Base-by-base conservation (phyloP, 2,113 vertebrate genomes). In the Toxostoma redivivum region DNA sequence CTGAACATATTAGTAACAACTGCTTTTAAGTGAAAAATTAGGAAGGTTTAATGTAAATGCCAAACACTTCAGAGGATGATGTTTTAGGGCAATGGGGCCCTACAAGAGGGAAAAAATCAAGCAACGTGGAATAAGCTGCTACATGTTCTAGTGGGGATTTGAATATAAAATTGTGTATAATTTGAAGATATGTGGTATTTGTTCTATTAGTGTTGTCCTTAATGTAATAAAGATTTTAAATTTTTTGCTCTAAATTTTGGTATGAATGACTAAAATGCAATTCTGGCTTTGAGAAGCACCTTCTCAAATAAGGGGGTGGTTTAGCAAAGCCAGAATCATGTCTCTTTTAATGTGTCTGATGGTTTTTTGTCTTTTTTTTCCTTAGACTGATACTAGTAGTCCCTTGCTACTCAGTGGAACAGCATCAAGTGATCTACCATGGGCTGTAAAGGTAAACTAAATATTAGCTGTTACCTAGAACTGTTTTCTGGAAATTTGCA, bases 371-470 rank as follows among this genome's bases (percentile, higher is more conserved):
- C 56, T 44, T 92, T 2, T 95, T 78, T 90, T 83, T 67, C 33
- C 54, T 48, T 95, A 99, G 99, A 98, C 98, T 91, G 99, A 99
- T 96, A 98, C 98, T 18, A 98, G 96, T 89, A 99, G 99, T 95
- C 99, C 99, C 18, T 97, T 98, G 92, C 97, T 98, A 42, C 95
- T 96, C 84, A 88, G 98, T 84, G 98, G 98, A 95, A 95, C 97
- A 25, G 94, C 97, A 92, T 82, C 98, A 45, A 67, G 50, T 71
- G 99, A 99, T 79, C 65, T 97, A 66, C 98, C 99, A 47, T 99
- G 99, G 99, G 97, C 98, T 76, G 99, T 99, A 62, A 99, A 99
- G 98, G 99, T 99, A 97, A 97, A 93, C 28, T 58, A 31, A 87
- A 54, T 62, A 51, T 54, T 9, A 40, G 19, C 38, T 90, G 1